Percentiles rank a stretch among this genome's conserved stretches.
Conservation (phyloP, 1,140 invertebrate genomes). For the Heliothis virescens region DNA sequence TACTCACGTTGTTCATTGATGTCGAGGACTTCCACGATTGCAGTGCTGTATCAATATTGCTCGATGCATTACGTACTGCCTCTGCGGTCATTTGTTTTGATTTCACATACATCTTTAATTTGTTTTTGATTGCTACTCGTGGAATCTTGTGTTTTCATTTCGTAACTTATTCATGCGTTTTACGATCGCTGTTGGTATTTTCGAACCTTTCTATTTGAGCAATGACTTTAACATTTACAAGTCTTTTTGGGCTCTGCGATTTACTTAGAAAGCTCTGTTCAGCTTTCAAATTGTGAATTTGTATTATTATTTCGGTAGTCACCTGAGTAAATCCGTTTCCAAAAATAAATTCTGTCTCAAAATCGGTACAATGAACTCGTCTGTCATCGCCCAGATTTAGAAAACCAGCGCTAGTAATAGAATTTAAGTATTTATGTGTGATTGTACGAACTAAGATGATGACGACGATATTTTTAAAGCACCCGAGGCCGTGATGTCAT, state of each 20-base stretch:
- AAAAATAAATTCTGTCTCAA: conserved; percentile 25
- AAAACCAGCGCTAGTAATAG: conserved; percentile 10
- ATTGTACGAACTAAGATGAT: conserved; percentile 27
- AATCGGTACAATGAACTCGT: conserved; percentile 14
- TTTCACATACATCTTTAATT: conserved; percentile 11
- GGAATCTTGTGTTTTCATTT: background rate
- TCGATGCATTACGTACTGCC: background rate
- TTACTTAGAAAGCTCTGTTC: background rate
- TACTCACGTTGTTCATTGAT: conserved; percentile 20
- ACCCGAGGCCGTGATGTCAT: conserved; percentile 39
- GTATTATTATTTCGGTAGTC: conserved; percentile 9
- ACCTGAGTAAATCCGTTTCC: conserved; percentile 14
- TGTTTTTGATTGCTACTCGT: conserved; percentile 7
- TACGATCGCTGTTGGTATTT: background rate
- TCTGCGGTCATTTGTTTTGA: conserved; percentile 20
- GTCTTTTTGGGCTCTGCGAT: background rate
- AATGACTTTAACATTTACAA: too few species aligned
- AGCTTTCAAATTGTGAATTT: background rate
- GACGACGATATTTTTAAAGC: conserved; percentile 15
- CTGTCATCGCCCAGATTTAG: conserved; percentile 26
- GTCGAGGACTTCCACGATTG: conserved; percentile 28
- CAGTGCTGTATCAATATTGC: conserved; percentile 26
- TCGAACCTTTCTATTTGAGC: conserved; percentile 7
- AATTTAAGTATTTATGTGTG: conserved; percentile 13
- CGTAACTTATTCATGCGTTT: background rate